Base-by-base conservation (phyloP, 2,113 vertebrate genomes). In the Lepus europaeus region DNA sequence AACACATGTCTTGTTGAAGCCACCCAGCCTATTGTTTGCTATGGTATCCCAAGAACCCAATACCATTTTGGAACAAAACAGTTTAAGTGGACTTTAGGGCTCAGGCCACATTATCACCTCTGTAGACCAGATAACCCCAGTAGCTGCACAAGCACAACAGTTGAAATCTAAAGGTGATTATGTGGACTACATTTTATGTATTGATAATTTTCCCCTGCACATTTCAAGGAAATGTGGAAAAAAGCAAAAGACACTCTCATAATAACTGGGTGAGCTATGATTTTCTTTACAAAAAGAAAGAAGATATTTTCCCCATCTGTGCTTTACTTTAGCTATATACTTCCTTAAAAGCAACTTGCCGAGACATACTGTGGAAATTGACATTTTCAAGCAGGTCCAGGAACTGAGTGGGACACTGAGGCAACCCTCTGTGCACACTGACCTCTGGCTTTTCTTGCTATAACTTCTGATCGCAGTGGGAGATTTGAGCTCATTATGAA, bases 401-500 rank as follows among this genome's bases (percentile, higher is more conserved):
- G 39, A 39, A 56, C 77, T 13, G 25, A 4, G 4, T 69, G 91
- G 16, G 33, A 59, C 31, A 36, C 12, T 74, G 56, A 19, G 74
- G 83, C 72, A 89, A 49, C 76, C 39, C 74, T 31, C 73, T 88
- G 6, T 0, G 8, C 13, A 2, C 1, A 2, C 19, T 97, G 96
- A 97, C 86, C 92, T 97, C 31, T 23, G 77, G 31, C 69, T 97
- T 89, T 90, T 91, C 76, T 74, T 36, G 20, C 7, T 6, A 53
- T 59, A 73, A 84, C 20, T 74, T 87, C 16, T n/a, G 39, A 69
- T 94, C 69, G 27, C 96, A 91, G 86, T 23, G 20, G 95, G 87
- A 93, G 90, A 96, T 94, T 85, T 94, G 90, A 91, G 95, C 87
- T 96, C 95, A 72, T 70, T 94, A 63, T 72, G 39, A 95, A 93